Percentiles rank a stretch among this genome's conserved stretches.
Evolutionary conservation across 1,140 invertebrate genomes (phyloP).

Genomic region (Tetragnatha versicolor): DNA sequence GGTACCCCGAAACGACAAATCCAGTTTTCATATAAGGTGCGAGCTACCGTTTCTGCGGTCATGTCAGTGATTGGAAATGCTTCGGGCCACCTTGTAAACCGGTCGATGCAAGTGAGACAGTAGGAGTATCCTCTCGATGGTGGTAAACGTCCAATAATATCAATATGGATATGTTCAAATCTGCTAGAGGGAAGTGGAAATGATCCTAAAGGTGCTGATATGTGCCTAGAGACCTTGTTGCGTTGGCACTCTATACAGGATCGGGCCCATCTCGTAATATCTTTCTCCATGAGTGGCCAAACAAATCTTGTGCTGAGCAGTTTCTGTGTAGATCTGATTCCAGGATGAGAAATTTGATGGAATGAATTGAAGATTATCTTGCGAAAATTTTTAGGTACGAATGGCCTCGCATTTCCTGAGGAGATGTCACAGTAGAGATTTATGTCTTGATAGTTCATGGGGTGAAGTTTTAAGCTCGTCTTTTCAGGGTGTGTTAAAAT

Average conservation of each 20-base stretch:
- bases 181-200: background rate
- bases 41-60: too few species aligned
- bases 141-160: too few species aligned
- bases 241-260: background rate
- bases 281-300: background rate
- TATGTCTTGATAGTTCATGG: background rate
- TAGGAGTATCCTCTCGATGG: too few species aligned
- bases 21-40: too few species aligned
- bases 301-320: background rate
- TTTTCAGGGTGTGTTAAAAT: too few species aligned
- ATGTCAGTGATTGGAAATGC: too few species aligned
- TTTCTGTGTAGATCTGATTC: background rate
- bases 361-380: background rate
- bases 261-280: background rate
- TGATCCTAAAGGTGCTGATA: background rate
- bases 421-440: background rate
- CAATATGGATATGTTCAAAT: background rate
- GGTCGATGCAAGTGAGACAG: too few species aligned
- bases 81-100: too few species aligned
- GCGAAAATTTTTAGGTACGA: background rate
- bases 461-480: background rate
- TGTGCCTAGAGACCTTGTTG: background rate
- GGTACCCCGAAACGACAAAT: too few species aligned
- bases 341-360: background rate
- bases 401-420: background rate